Percentiles rank a stretch among this genome's conserved stretches.
These are phyloP conservation scores for Danionella dracula DNA, from an alignment of 2,797 vertebrate species.

Conservation along the genomic window DNA sequence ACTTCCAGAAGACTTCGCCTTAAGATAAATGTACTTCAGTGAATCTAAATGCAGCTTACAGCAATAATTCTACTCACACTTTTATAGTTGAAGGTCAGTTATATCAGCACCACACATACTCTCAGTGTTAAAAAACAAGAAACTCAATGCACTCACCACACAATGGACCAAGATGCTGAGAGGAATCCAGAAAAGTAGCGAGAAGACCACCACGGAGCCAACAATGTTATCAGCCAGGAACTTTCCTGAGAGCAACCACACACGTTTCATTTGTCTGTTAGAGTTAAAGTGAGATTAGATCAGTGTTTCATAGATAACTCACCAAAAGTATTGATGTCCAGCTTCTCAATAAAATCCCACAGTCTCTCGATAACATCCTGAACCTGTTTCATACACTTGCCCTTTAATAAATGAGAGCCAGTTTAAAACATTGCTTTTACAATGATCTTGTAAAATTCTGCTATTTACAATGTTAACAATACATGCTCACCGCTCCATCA, in stretches of 20 bases:
- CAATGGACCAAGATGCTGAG: conserved; percentile 94
- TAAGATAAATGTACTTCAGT: no score
- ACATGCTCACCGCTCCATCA: conserved; percentile 80
- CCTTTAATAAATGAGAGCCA: conserved; percentile 60
- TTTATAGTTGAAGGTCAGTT: no score
- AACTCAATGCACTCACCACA: no score
- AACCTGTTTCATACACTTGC: conserved; percentile 92
- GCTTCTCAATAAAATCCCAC: conserved; percentile 95
- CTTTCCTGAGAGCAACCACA: conserved; percentile 66
- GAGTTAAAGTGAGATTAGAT: background rate
- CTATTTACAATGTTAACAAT: no score
- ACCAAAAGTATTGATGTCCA: conserved; percentile 94
- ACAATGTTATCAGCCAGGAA: conserved; percentile 95
- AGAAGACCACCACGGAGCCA: conserved; percentile 91
- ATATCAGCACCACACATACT: no score
- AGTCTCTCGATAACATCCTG: conserved; percentile 93
- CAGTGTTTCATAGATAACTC: conserved; percentile 32
- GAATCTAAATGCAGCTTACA: no score
- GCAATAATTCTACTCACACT: no score
- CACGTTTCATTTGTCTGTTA: background rate
- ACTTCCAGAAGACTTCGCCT: no score
- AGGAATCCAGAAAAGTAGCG: conserved; percentile 90
- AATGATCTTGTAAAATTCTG: background rate
- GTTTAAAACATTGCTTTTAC: background rate
- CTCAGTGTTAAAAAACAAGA: no score